These are phyloP conservation scores for Ptychadena robeensis DNA, from an alignment of 2,797 vertebrate genomes.

Conservation along the genomic window DNA sequence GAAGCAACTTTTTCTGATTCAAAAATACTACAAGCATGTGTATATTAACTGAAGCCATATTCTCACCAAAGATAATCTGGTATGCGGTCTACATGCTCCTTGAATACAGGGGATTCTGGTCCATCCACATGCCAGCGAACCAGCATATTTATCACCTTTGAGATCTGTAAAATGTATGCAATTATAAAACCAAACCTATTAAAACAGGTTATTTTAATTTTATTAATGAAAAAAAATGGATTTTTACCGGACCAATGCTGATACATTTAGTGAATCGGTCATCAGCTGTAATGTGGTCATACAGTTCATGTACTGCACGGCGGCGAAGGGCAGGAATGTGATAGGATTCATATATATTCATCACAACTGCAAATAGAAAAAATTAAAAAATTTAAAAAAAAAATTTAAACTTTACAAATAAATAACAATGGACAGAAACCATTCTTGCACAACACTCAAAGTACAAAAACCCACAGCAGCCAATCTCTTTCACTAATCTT, in stretches of 20 bases:
- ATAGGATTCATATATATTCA: slow-evolving; percentile 88
- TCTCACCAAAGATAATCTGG: slow-evolving; percentile 94
- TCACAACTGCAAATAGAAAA: slow-evolving; percentile 68
- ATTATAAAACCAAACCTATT: neutral
- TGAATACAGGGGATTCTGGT: slow-evolving; percentile 80
- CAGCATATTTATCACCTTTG: slow-evolving; percentile 95
- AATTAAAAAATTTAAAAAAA: neutral
- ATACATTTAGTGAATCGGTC: slow-evolving; percentile 92
- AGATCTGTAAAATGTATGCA: slow-evolving; percentile 79
- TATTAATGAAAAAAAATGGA: neutral
- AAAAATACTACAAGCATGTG: neutral
- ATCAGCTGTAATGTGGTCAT: slow-evolving; percentile 88
- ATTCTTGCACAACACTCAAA: too few species aligned
- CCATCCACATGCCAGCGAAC: slow-evolving; percentile 91
- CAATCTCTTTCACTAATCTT: neutral
- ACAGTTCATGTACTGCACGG: slow-evolving; percentile 79
- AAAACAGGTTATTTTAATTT: neutral
- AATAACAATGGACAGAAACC: too few species aligned
- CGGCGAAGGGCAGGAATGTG: slow-evolving; percentile 81
- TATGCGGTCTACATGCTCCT: slow-evolving; percentile 89
- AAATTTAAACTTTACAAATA: neutral
- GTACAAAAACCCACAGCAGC: neutral
- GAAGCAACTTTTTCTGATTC: too few species aligned
- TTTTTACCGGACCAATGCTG: slow-evolving; percentile 91
- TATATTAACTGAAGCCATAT: neutral